These are phyloP conservation scores for Cinclus cinclus DNA, from an alignment of 2,113 vertebrate genomes.

Conservation along the genomic window DNA sequence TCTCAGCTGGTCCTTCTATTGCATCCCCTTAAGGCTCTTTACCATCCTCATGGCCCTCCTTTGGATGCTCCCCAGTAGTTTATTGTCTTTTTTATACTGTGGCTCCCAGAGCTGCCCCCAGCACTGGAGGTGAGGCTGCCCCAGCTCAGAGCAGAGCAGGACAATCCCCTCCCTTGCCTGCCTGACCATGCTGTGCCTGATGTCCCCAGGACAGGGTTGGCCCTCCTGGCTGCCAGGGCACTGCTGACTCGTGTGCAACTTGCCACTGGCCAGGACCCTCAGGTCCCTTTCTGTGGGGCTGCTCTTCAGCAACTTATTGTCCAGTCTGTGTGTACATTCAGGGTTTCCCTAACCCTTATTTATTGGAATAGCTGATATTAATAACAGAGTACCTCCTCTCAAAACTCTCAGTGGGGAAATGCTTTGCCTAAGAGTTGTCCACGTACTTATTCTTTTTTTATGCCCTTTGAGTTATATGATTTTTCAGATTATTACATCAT, in stretches of 20 bases:
- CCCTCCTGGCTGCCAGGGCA: not conserved
- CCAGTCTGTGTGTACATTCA: not conserved
- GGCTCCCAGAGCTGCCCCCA: not conserved
- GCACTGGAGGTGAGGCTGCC: accelerated
- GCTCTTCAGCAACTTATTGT: not conserved
- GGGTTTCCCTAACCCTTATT: not conserved
- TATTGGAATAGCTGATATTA: not conserved
- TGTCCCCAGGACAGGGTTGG: accelerated
- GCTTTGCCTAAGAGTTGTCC: not conserved
- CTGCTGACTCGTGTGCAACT: accelerated
- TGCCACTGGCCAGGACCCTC: accelerated
- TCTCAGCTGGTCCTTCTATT: not conserved
- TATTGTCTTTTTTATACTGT: not conserved
- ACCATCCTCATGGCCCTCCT: not conserved
- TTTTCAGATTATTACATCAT: not conserved
- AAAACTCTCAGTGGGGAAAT: not conserved
- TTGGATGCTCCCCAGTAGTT: not conserved
- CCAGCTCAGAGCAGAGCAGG: accelerated
- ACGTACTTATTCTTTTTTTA: not conserved
- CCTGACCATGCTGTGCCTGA: not conserved
- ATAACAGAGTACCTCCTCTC: not conserved
- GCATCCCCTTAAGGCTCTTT: not conserved
- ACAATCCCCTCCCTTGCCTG: not conserved
- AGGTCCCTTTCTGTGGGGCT: not conserved
- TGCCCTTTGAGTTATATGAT: not conserved